Evolutionary conservation across 1,140 invertebrate genomes (phyloP).

Genomic region (Antheraea mylitta): DNA sequence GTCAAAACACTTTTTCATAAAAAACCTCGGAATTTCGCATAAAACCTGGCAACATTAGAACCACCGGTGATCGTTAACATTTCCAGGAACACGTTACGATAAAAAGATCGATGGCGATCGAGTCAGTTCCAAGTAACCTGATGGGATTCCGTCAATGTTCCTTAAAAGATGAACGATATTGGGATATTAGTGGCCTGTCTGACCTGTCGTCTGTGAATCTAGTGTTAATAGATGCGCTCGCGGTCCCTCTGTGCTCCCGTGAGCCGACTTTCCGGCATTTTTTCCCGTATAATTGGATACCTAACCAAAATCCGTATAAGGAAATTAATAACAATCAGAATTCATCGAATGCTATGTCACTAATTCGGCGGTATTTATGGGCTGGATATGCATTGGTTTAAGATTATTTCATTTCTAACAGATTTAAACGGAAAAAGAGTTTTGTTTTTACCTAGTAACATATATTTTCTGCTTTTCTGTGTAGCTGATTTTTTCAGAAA

Average conservation of each 20-base stretch:
- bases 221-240: conserved; percentile 48
- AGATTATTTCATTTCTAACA: neutral
- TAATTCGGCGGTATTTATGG: neutral
- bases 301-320: neutral
- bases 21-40: neutral
- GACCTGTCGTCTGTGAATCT: conserved; percentile 54
- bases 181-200: conserved; percentile 23
- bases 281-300: conserved; percentile 6
- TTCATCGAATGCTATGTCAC: neutral
- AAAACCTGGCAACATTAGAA: neutral
- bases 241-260: conserved; percentile 21
- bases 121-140: conserved; percentile 49
- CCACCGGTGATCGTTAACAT: conserved; percentile 22
- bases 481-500: too few relatives aligned
- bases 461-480: too few relatives aligned
- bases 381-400: neutral
- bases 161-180: conserved; percentile 28
- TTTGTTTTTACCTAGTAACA: too few relatives aligned
- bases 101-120: conserved; percentile 14
- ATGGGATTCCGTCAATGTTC: conserved; percentile 41
- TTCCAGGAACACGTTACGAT: conserved; percentile 34
- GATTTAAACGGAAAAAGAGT: neutral
- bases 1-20: neutral
- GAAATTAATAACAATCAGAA: conserved; percentile 14
- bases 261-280: conserved; percentile 11